Evolutionary conservation across 2,113 vertebrate species (phyloP), one percentile per base, ranked within the genome.

Genomic region (Crypturellus undulatus): DNA sequence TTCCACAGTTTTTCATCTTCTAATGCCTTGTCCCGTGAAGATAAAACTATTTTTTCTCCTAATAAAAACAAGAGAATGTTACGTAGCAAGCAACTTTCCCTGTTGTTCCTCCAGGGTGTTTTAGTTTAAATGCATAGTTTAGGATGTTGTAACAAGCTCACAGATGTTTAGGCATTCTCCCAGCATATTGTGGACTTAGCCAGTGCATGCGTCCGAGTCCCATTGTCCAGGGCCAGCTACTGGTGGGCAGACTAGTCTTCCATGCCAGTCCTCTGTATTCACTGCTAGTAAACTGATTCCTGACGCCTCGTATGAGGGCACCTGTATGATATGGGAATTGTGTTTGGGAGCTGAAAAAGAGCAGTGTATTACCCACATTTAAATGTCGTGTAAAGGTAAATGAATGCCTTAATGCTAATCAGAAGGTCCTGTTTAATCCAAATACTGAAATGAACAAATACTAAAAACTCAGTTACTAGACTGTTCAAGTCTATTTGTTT

Each of bases 31-130:
- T 54, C 87, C 87, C 83, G 91, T 56, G 45, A 89, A 87, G 60
- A 81, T 93, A 93, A 77, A 56, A 58, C 86, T 73, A 81, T 10
- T 94, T 49, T 56, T 89, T 79, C 91, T 59, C n/a, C 24, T 79
- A 30, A n/a, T 36, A 67, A 89, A 81, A 84, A 59, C 51, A 56
- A 70, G 54, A 92, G 52, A 84, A 9, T 17, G 2, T 5, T 84
- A 62, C 84, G 20, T 43, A 76, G 52, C 38, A 73, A 76, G 32
- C 20, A 56, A 58, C 64, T 51, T 78, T 38, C 32, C 59, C 12
- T 0, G 0, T 0, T 64, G 45, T 3, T 77, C n/a, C 84, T 54
- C 26, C 16, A 83, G 36, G 19, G 2, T 5, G 9, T 73, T 88
- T 69, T 43, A 49, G 6, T 64, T 69, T 73, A 59, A 67, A 91